Conservation (phyloP, 35 echinoderm and acorn worm species). For the Diadema setosum region DNA sequence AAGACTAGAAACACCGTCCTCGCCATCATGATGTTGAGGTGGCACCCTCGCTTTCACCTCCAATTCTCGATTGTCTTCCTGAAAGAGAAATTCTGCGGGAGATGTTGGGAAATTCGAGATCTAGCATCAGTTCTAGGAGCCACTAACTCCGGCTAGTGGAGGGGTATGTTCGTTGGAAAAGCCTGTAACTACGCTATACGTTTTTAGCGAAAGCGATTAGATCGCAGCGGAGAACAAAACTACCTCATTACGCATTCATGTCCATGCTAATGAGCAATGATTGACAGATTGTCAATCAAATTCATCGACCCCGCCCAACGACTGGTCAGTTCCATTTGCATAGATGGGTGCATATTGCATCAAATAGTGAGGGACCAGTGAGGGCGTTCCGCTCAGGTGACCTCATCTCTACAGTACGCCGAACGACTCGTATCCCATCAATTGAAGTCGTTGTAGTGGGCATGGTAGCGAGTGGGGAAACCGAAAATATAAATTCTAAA, state of each 20-base stretch:
- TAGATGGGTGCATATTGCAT: not conserved
- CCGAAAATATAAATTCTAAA: not conserved
- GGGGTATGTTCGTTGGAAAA: no score
- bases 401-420: no score
- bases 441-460: no score
- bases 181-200: no score
- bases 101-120: not conserved
- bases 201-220: constrained; percentile 1
- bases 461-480: not conserved
- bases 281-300: constrained; percentile 6
- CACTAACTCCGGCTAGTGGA: not conserved
- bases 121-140: not conserved
- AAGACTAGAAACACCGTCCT: not conserved
- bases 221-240: not conserved
- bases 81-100: not conserved
- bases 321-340: not conserved
- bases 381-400: not conserved
- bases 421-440: no score
- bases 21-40: not conserved
- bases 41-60: not conserved
- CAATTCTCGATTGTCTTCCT: not conserved
- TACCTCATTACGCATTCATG: constrained; percentile 31
- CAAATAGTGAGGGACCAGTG: not conserved
- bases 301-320: not conserved
- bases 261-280: constrained; percentile 16